Percentiles rank a stretch among this genome's conserved stretches.
phyloP scores from a whole-genome alignment of 2,113 vertebrate species.

The Urocolius indicus region DNA sequence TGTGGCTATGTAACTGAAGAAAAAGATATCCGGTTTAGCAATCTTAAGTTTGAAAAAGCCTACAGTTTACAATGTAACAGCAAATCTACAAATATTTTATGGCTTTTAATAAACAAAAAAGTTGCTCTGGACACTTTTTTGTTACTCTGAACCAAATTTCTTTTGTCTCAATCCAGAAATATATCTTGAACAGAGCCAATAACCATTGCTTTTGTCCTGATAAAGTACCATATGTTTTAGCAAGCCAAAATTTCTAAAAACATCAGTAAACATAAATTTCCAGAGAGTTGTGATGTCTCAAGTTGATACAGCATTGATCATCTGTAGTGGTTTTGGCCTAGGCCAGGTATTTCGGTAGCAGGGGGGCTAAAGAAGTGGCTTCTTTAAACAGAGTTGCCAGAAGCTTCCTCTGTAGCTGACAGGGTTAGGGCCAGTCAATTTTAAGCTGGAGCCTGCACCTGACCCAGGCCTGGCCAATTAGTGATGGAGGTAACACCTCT shows the following conservation, averaged over 20 bases:
- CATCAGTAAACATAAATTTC: not conserved
- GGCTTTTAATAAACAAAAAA: not conserved
- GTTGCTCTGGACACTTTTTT: not conserved
- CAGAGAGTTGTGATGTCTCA: not conserved
- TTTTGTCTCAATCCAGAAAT: not conserved
- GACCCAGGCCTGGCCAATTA: no score
- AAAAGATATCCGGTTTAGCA: not conserved
- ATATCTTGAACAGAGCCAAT: not conserved
- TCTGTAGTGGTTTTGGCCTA: no score
- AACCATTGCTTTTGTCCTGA: not conserved
- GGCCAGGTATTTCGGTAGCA: no score
- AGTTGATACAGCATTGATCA: not conserved
- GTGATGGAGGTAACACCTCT: no score
- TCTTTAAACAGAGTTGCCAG: no score
- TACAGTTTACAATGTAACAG: not conserved
- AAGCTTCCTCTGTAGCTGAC: no score
- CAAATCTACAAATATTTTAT: not conserved
- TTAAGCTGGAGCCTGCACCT: no score
- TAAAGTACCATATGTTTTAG: not conserved
- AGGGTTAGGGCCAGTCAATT: no score
- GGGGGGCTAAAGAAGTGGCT: no score
- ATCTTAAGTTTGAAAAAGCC: not conserved
- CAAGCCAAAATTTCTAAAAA: not conserved
- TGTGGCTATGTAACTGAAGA: not conserved
- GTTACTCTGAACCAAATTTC: not conserved